Conservation (phyloP, 1,140 invertebrate genomes). For the Lycorma delicatula region DNA sequence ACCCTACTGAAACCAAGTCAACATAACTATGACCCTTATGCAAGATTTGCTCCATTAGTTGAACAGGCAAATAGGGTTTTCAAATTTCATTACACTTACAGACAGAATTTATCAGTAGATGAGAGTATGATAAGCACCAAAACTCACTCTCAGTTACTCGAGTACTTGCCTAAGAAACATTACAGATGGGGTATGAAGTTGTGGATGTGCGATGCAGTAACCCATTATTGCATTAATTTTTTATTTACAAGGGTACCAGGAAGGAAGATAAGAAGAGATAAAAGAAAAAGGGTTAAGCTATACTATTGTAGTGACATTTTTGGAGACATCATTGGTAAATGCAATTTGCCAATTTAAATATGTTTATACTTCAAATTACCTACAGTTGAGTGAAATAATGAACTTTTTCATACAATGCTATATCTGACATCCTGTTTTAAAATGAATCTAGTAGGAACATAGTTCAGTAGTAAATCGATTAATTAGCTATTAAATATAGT, state of each 20-base stretch:
- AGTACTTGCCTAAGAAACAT: constrained; percentile 18
- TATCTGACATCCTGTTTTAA: no score
- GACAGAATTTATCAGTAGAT: constrained; percentile 14
- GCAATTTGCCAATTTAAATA: no score
- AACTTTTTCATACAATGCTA: no score
- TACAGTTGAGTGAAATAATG: no score
- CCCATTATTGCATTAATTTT: constrained; percentile 5
- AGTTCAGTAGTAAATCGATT: no score
- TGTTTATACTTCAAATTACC: no score
- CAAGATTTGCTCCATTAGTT: constrained; percentile 6
- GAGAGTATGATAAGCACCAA: constrained; percentile 14
- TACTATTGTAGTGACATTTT: no score
- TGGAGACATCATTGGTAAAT: no score
- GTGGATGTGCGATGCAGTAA: constrained; percentile 10
- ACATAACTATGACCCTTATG: constrained; percentile 8
- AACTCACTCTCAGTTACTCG: constrained; percentile 6
- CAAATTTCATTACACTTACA: constrained; percentile 5
- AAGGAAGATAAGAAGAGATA: no score
- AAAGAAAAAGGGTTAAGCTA: no score
- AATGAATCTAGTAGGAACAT: no score
- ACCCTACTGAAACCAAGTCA: not conserved
- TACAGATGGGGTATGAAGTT: constrained; percentile 20
- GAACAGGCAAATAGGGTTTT: constrained; percentile 7
- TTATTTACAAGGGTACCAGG: constrained; percentile 7
- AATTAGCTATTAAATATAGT: no score